phyloP scores from a whole-genome alignment of 2,888 invertebrate species.

The Amphimallon solstitiale region DNA sequence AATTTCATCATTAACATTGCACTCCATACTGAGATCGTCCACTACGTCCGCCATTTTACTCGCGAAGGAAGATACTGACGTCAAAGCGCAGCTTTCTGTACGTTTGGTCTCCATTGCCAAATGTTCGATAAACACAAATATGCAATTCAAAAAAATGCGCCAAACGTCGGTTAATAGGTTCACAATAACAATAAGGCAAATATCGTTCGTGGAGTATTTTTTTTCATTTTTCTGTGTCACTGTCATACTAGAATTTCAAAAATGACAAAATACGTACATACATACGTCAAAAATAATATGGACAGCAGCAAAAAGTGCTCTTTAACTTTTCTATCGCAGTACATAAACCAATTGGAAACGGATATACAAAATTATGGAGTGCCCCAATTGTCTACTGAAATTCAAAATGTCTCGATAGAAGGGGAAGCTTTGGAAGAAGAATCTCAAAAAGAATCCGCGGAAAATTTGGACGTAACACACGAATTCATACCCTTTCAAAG shows the following conservation, averaged over 20 bases:
- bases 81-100: conserved; percentile 22
- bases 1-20: conserved; percentile 57
- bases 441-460: conserved; percentile 9
- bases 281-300: conserved; percentile 12
- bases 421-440: not conserved
- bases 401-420: not conserved
- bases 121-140: conserved; percentile 8
- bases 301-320: conserved; percentile 8
- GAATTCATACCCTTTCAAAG: conserved; percentile 31
- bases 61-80: conserved; percentile 32
- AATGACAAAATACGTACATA: conserved; percentile 6
- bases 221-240: conserved; percentile 12
- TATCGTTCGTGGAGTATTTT: not conserved
- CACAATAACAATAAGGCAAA: not conserved
- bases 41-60: conserved; percentile 59
- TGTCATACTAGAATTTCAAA: conserved; percentile 35
- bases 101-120: conserved; percentile 21
- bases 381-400: conserved; percentile 16
- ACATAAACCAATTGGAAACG: conserved; percentile 36
- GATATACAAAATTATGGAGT: conserved; percentile 26
- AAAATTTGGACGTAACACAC: not conserved
- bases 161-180: conserved; percentile 1
- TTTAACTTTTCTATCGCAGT: conserved; percentile 33
- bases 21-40: conserved; percentile 58
- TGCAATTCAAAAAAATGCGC: conserved; percentile 37